Evolutionary conservation across 2,113 vertebrate species (phyloP).

Genomic region (Nymphicus hollandicus): DNA sequence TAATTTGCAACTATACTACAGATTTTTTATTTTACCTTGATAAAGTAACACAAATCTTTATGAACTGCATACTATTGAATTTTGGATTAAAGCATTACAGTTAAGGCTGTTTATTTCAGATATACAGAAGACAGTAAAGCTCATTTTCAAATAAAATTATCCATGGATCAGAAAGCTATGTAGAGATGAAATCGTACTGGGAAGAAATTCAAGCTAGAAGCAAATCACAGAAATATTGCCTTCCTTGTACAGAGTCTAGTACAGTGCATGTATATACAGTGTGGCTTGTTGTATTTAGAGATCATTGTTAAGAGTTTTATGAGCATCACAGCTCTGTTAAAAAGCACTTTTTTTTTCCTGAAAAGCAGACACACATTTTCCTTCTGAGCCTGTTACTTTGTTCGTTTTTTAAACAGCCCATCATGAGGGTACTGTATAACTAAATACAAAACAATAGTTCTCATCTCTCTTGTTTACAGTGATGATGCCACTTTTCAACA

Average conservation of each 20-base stretch:
- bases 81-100: slow-evolving; percentile 40
- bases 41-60: slow-evolving; percentile 15
- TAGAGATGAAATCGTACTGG: background rate
- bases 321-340: slow-evolving; percentile 53
- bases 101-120: slow-evolving; percentile 23
- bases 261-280: too few species aligned
- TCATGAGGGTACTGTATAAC: slow-evolving; percentile 4
- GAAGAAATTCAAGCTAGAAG: slow-evolving; percentile 41
- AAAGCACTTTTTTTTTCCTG: background rate
- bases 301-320: slow-evolving; percentile 45
- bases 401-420: slow-evolving; percentile 65
- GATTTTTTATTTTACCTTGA: slow-evolving; percentile 13
- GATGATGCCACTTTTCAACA: slow-evolving; percentile 41
- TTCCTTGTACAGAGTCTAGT: background rate
- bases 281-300: slow-evolving; percentile 44
- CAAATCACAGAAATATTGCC: background rate
- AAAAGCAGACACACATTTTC: slow-evolving; percentile 44
- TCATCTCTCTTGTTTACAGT: slow-evolving; percentile 67
- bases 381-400: slow-evolving; percentile 44
- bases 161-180: slow-evolving; percentile 13
- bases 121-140: background rate
- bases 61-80: slow-evolving; percentile 13
- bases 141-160: slow-evolving; percentile 55
- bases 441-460: slow-evolving; percentile 55
- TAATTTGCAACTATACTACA: slow-evolving; percentile 32